Evolutionary conservation across 2,113 vertebrate genomes (phyloP), one percentile per base, ranked within the genome.

Genomic region (Entelurus aequoreus): DNA sequence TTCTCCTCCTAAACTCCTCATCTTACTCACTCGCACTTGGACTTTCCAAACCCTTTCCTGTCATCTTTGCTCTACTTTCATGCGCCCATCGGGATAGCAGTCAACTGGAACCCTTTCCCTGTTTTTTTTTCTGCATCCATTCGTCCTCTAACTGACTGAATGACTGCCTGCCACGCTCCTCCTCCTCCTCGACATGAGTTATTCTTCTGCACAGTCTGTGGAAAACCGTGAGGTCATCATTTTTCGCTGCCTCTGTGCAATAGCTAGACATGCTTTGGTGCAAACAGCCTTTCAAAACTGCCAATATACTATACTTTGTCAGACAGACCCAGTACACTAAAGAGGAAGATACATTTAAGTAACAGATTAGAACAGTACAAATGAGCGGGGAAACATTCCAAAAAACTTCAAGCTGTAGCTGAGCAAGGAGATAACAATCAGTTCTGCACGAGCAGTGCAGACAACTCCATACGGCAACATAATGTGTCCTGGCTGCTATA

Each of bases 211-310:
- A 70, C 54, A 69, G 50, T 36, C 62, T 76, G 74, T 71, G 77
- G 75, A 85, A 87, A 85, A 78, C 37, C 67, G 64, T 78, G 72
- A 84, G 72, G 65, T 87, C 82, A 86, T 87, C 81, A 75, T 74
- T 81, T 44, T 84, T 81, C 68, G 63, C 56, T 48, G 63, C 64
- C 71, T 61, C 71, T 71, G 65, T 69, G 79, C 72, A 57, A 62
- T 77, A 78, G 76, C 36, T 64, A 65, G 63, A 68, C 81, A 73
- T 64, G 61, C 56, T 75, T 64, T n/a, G 65, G 65, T 36, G 12
- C 9, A 19, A 40, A 42, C 16, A 38, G 36, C 28, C n/a, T 54
- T 15, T 37, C 28, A 38, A 38, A 37, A 9, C 37, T 40, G 54
- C 7, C 8, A 38, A 42, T 19, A 16, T 19, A 21, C 8, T 21